These are phyloP conservation scores for Latheticus oryzae DNA, from an alignment of 2,888 invertebrate genomes.

Conservation along the genomic window DNA sequence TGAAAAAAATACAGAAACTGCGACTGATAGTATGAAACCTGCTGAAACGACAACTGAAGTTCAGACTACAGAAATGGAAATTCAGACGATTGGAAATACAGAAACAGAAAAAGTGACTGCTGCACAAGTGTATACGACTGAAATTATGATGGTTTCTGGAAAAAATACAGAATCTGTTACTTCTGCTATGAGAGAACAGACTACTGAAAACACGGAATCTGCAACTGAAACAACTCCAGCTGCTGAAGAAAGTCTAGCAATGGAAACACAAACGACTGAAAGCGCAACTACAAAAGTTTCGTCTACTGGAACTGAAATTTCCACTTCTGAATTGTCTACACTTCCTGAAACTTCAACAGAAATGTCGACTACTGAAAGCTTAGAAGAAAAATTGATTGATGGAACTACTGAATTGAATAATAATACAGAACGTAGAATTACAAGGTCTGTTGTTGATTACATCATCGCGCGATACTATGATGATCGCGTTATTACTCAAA, in stretches of 20 bases:
- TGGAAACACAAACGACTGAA: not conserved
- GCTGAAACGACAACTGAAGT: slow-evolving; percentile 21
- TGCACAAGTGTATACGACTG: slow-evolving; percentile 50
- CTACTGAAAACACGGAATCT: not conserved
- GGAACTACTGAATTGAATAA: slow-evolving; percentile 22
- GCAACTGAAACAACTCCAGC: slow-evolving; percentile 44
- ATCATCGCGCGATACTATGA: slow-evolving; percentile 61
- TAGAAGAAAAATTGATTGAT: slow-evolving; percentile 7
- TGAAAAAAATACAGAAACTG: no score
- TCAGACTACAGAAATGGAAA: slow-evolving; percentile 44
- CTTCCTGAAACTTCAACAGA: slow-evolving; percentile 26
- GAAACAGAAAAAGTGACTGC: not conserved
- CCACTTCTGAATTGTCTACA: no score
- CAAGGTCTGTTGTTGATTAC: slow-evolving; percentile 60
- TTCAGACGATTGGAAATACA: not conserved
- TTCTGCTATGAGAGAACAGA: not conserved
- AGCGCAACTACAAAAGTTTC: slow-evolving; percentile 12
- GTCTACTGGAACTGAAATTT: slow-evolving; percentile 15
- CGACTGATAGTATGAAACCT: slow-evolving; percentile 14
- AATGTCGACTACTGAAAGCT: slow-evolving; percentile 32
- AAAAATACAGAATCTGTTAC: not conserved
- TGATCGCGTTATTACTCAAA: slow-evolving; percentile 44
- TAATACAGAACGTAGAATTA: slow-evolving; percentile 7
- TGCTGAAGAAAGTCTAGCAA: not conserved
- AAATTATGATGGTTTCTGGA: no score